These are phyloP conservation scores for Cephus sareptanus DNA, from an alignment of 2,888 invertebrate species.

Conservation along the genomic window DNA sequence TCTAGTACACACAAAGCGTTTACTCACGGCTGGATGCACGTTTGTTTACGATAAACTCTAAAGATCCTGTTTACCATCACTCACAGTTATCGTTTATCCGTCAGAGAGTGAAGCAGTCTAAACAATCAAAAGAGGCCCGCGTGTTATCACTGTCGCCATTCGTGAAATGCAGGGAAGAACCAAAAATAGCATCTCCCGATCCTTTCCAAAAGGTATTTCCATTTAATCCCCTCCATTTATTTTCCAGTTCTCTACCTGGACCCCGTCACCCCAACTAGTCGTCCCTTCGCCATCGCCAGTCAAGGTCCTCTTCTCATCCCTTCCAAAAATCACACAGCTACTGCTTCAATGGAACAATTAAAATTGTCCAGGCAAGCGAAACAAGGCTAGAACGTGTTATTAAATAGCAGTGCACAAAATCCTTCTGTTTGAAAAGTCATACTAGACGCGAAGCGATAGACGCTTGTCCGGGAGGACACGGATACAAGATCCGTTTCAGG, in stretches of 20 bases:
- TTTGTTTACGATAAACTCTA: neutral
- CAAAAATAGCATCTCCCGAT: neutral
- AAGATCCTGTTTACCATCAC: slow-evolving; percentile 2
- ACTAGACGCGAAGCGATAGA: neutral
- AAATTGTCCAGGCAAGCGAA: neutral
- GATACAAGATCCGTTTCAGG: neutral
- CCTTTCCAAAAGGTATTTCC: neutral
- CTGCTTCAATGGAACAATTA: neutral
- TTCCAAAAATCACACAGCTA: neutral
- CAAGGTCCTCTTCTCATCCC: neutral
- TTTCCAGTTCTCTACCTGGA: neutral
- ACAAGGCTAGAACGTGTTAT: neutral
- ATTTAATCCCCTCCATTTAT: neutral
- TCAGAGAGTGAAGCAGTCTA: neutral
- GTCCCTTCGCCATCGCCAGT: neutral
- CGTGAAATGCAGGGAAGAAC: neutral
- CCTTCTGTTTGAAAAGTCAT: neutral
- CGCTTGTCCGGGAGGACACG: neutral
- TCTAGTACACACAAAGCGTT: neutral
- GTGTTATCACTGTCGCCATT: neutral
- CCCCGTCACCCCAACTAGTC: neutral
- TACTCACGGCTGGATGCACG: neutral
- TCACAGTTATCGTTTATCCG: slow-evolving; percentile 1
- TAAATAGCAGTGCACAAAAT: neutral
- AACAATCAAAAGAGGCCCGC: neutral